These are phyloP conservation scores for Pseudolaguvia tuberculata DNA, from an alignment of 2,113 vertebrate genomes.

Conservation along the genomic window DNA sequence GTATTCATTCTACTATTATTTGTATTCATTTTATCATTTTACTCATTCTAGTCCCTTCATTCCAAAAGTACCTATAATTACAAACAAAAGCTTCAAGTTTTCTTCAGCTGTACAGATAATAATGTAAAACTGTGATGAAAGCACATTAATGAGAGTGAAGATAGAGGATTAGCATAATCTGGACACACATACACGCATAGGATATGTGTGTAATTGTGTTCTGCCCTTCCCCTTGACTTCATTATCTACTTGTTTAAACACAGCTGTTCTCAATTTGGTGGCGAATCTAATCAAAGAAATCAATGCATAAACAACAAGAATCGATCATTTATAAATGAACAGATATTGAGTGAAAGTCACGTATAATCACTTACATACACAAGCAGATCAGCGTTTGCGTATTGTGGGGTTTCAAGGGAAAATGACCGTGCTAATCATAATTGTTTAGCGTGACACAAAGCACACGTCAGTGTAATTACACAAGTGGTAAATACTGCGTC, in stretches of 20 bases:
- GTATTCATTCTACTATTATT: conserved; percentile 50
- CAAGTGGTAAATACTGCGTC: conserved; percentile 28
- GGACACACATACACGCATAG: conserved; percentile 52
- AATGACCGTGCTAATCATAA: conserved; percentile 9
- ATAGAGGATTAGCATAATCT: conserved; percentile 70
- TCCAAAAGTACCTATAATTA: conserved; percentile 70
- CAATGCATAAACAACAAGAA: conserved; percentile 39
- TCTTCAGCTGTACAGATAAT: conserved; percentile 70
- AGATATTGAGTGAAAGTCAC: conserved; percentile 20
- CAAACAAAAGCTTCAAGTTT: conserved; percentile 72
- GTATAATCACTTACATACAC: background rate
- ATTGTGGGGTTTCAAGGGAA: conserved; percentile 17
- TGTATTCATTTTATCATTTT: conserved; percentile 51
- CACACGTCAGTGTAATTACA: conserved; percentile 28
- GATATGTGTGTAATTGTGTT: conserved; percentile 3
- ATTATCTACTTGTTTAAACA: conserved; percentile 42
- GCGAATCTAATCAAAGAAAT: conserved; percentile 30
- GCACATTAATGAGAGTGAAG: conserved; percentile 65
- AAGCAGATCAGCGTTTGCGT: conserved; percentile 15
- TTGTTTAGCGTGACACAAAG: conserved; percentile 24
- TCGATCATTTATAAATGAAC: conserved; percentile 22
- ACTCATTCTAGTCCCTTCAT: conserved; percentile 61
- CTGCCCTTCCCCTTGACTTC: conserved; percentile 27
- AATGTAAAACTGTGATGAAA: conserved; percentile 60
- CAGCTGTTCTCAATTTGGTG: conserved; percentile 46